Conservation (phyloP, 2,113 vertebrate genomes). For the Phoenicopterus ruber region DNA sequence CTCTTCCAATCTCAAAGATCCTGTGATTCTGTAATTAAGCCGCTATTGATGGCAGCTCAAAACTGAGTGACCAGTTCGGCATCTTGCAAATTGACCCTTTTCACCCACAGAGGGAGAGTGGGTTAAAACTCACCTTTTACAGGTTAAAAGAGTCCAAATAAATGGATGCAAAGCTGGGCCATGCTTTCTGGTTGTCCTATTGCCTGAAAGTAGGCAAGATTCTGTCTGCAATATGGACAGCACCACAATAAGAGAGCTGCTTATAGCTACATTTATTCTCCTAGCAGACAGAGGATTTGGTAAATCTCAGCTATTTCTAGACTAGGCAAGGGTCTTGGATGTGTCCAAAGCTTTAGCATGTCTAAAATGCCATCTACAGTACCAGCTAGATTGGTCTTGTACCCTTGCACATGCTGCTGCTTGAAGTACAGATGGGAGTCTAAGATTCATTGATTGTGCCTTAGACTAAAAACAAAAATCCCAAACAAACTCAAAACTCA, state of each 20-base stretch:
- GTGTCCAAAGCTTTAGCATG: neutral
- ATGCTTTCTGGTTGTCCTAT: neutral
- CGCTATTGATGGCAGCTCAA: neutral
- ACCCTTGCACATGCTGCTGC: neutral
- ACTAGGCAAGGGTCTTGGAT: neutral
- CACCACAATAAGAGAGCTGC: neutral
- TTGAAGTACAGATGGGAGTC: neutral
- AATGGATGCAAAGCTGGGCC: neutral
- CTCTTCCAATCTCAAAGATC: neutral
- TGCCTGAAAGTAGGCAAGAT: neutral
- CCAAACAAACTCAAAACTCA: neutral
- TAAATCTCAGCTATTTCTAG: neutral
- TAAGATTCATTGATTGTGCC: neutral
- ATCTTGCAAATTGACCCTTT: neutral
- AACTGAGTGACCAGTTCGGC: neutral
- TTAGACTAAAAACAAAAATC: neutral
- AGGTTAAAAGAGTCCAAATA: neutral
- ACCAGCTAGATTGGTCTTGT: neutral
- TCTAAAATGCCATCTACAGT: neutral
- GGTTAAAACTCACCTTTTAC: neutral
- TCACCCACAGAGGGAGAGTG: neutral
- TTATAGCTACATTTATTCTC: neutral
- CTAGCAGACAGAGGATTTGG: neutral
- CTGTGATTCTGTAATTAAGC: neutral
- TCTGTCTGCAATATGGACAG: neutral